Evolutionary conservation across 2,888 invertebrate species (phyloP).

Genomic region (Tachina fera): DNA sequence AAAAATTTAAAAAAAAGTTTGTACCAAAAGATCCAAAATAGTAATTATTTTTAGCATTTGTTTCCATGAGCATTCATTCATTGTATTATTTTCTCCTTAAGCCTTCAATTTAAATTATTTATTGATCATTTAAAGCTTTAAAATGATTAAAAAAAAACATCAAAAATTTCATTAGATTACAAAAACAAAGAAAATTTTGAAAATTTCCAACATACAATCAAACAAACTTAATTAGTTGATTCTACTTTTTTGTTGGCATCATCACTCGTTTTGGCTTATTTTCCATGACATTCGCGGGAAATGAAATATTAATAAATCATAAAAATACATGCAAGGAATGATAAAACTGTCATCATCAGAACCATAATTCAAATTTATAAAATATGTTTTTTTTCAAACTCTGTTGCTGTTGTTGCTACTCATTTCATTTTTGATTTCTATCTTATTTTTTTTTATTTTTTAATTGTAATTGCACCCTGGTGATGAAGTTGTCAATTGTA

Average conservation of each 20-base stretch:
- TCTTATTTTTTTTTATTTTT: slow-evolving; percentile 38
- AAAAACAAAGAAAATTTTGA: too few species aligned
- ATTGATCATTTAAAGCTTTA: background rate
- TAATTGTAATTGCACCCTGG: slow-evolving; percentile 70
- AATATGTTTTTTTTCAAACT: slow-evolving; percentile 59
- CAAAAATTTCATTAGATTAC: background rate
- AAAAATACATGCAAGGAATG: slow-evolving; percentile 59
- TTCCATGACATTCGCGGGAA: slow-evolving; percentile 35
- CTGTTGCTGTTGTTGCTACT: slow-evolving; percentile 2
- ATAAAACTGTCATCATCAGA: slow-evolving; percentile 70
- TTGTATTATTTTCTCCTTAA: too few species aligned
- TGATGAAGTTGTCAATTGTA: slow-evolving; percentile 70
- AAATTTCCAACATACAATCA: background rate
- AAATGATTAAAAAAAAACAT: slow-evolving; percentile 1
- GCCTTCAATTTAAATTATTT: too few species aligned
- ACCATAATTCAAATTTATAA: slow-evolving; percentile 68
- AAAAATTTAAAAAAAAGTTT: too few species aligned
- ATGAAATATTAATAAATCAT: slow-evolving; percentile 64
- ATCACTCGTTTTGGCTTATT: slow-evolving; percentile 47
- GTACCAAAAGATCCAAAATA: too few species aligned
- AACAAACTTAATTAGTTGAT: slow-evolving; percentile 45
- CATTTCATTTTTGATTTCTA: slow-evolving; percentile 44
- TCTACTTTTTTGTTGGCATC: background rate
- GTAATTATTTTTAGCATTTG: too few species aligned
- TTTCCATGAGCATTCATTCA: too few species aligned